A percentile compares a stretch with the other conserved stretches of the same genome.
phyloP scores from a whole-genome alignment of 2,113 vertebrate genomes.

The Chionomys nivalis region DNA sequence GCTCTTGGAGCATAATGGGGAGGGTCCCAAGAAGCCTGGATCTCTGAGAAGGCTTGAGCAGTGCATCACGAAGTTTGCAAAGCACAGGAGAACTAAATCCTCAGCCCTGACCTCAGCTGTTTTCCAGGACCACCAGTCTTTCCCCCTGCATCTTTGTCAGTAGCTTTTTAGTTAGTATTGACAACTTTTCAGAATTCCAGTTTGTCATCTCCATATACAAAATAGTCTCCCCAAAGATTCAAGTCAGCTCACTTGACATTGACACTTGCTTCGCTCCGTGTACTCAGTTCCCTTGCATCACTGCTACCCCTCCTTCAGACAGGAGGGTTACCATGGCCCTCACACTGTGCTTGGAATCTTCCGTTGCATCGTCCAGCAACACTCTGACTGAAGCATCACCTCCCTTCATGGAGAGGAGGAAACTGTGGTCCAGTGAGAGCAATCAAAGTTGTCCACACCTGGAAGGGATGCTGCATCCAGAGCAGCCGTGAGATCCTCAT shows the following conservation, averaged over 20 bases:
- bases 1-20: background rate
- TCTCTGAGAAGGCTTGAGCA: background rate
- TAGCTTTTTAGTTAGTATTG: background rate
- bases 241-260: background rate
- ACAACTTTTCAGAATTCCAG: background rate
- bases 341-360: too few species aligned
- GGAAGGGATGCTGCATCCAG: background rate
- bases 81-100: background rate
- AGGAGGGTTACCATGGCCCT: background rate
- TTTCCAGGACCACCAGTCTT: too few species aligned
- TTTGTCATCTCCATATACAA: background rate
- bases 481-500: too few species aligned
- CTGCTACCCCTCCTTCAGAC: fast-evolving
- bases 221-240: background rate
- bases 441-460: background rate
- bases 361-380: too few species aligned
- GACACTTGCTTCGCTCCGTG: background rate
- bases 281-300: too few species aligned
- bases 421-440: background rate
- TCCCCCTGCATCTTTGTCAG: background rate
- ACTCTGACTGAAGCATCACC: background rate
- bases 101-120: background rate
- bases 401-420: too few species aligned
- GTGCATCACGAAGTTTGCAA: background rate
- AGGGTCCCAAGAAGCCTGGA: background rate